A percentile compares a stretch with the other conserved stretches of the same genome.
Evolutionary conservation across 2,113 vertebrate genomes (phyloP).

Genomic region (Dasyurus viverrinus): DNA sequence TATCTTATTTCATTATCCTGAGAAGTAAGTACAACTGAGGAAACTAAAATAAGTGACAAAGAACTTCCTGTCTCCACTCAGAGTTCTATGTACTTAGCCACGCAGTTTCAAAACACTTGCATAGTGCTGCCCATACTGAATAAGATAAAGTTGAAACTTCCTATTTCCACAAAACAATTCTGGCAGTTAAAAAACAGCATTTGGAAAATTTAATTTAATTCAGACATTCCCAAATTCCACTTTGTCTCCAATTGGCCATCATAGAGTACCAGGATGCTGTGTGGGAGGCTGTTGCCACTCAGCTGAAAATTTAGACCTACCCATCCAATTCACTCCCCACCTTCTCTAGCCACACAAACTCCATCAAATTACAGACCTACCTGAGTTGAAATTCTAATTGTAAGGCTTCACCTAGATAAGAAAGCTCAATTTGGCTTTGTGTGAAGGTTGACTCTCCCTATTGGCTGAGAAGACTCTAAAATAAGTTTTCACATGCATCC

Average conservation of each 20-base stretch:
- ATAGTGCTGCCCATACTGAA: background rate
- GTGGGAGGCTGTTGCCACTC: background rate
- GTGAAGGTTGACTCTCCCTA: background rate
- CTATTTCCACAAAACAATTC: background rate
- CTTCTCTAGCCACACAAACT: background rate
- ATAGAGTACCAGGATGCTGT: background rate
- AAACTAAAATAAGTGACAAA: background rate
- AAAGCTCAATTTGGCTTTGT: background rate
- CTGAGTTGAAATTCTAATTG: background rate
- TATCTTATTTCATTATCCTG: background rate
- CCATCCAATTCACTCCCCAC: background rate
- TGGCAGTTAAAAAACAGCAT: background rate
- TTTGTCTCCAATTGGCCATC: background rate
- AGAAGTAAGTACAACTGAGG: background rate
- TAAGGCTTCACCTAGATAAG: background rate
- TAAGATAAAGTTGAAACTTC: background rate
- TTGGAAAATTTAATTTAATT: background rate
- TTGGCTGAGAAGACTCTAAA: background rate
- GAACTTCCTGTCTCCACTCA: background rate
- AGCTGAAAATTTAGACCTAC: background rate
- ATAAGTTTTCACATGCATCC: background rate
- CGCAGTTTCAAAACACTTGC: background rate
- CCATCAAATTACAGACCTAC: background rate
- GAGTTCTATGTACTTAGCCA: background rate
- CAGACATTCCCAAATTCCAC: background rate